phyloP scores from a whole-genome alignment of 2,888 invertebrate genomes.

The Osedax frankpressi region DNA sequence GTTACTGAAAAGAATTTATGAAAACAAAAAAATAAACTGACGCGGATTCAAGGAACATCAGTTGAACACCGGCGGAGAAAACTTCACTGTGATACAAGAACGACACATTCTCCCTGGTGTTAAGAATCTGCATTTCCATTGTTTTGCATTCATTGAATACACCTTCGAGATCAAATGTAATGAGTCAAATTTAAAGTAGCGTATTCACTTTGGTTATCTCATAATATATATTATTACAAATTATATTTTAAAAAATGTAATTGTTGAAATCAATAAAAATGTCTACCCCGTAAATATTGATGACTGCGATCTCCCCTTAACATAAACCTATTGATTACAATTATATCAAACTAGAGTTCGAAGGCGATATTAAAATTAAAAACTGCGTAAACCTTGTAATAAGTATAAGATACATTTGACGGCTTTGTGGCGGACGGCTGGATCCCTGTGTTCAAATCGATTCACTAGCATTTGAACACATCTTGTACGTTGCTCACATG shows the following conservation, averaged over 20 bases:
- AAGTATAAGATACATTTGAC: slow-evolving; percentile 85
- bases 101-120: slow-evolving; percentile 72
- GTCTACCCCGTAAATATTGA: too few relatives aligned
- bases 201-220: too few relatives aligned
- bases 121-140: slow-evolving; percentile 73
- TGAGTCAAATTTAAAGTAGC: too few relatives aligned
- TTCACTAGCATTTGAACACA: slow-evolving; percentile 72
- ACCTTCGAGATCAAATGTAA: slow-evolving; percentile 34
- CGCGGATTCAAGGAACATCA: slow-evolving; percentile 87
- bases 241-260: too few relatives aligned
- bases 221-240: too few relatives aligned
- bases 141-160: slow-evolving; percentile 66
- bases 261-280: too few relatives aligned
- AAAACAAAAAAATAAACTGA: slow-evolving; percentile 50
- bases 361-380: too few relatives aligned
- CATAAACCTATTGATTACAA: too few relatives aligned
- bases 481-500: slow-evolving; percentile 52
- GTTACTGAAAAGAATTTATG: too few relatives aligned
- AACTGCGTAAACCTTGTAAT: slow-evolving; percentile 64
- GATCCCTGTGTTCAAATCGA: slow-evolving; percentile 76
- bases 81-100: slow-evolving; percentile 76
- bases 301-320: too few relatives aligned
- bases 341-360: too few relatives aligned
- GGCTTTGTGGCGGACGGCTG: slow-evolving; percentile 69
- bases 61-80: slow-evolving; percentile 75